A percentile compares a stretch with the other conserved stretches of the same genome.
phyloP scores from a whole-genome alignment of 2,888 invertebrate genomes.

The Pristionchus mayeri region DNA sequence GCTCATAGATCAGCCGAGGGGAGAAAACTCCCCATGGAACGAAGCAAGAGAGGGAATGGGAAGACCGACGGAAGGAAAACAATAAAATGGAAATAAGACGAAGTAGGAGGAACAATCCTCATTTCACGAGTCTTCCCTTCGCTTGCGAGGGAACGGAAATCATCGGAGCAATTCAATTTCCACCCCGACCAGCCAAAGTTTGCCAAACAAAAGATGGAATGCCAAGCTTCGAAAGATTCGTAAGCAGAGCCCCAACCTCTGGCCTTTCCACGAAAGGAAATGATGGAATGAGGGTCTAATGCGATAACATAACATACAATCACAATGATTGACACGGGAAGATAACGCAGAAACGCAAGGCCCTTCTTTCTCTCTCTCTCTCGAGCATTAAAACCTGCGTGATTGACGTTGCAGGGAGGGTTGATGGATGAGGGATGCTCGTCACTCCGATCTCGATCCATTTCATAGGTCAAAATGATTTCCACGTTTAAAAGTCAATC shows the following conservation, averaged over 20 bases:
- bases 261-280: background rate
- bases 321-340: background rate
- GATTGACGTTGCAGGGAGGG: background rate
- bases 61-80: background rate
- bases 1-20: conserved; percentile 17
- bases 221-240: too few relatives aligned
- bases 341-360: too few relatives aligned
- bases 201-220: background rate
- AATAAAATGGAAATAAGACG: background rate
- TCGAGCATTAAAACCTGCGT: background rate
- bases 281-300: too few relatives aligned
- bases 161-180: background rate
- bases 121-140: conserved; percentile 14
- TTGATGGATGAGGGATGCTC: conserved; percentile 5
- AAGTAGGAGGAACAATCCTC: background rate
- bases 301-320: too few relatives aligned
- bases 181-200: background rate
- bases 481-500: background rate
- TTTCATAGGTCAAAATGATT: background rate
- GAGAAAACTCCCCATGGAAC: conserved; percentile 22
- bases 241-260: background rate
- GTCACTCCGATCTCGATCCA: background rate
- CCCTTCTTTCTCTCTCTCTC: background rate
- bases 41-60: background rate
- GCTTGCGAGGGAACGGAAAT: background rate